Percentiles rank a stretch among this genome's conserved stretches.
Conservation (phyloP, 2,797 vertebrate genomes). For the Fratercula arctica region DNA sequence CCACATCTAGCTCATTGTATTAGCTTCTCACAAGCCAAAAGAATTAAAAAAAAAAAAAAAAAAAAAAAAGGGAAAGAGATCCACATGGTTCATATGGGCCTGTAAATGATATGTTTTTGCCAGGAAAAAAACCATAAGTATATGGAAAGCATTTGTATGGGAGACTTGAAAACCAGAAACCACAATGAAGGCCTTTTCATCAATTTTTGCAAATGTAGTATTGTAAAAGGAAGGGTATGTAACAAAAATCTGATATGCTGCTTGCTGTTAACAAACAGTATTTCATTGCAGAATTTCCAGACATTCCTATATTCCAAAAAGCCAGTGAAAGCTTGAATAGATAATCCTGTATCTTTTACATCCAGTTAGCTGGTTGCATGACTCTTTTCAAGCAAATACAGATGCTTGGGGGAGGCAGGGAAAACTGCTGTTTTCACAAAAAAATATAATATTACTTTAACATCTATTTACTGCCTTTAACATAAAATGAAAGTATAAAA, state of each 20-base stretch:
- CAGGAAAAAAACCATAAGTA: accelerated
- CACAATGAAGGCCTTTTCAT: background rate
- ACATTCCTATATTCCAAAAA: background rate
- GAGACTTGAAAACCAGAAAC: background rate
- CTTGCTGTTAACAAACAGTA: background rate
- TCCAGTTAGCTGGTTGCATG: background rate
- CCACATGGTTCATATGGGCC: background rate
- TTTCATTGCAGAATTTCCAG: background rate
- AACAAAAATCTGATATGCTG: background rate
- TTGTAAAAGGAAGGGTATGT: background rate
- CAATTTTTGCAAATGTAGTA: background rate
- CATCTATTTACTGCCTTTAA: background rate
- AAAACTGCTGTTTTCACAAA: background rate
- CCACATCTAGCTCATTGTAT: background rate
- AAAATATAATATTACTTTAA: background rate
- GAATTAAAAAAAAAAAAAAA: background rate
- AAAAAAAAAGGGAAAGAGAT: background rate
- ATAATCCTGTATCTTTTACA: background rate
- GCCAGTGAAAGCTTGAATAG: background rate
- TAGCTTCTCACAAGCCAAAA: background rate
- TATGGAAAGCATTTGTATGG: background rate
- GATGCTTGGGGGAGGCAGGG: background rate
- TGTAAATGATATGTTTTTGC: background rate
- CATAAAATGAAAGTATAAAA: background rate
- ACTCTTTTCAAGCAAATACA: background rate